These are phyloP conservation scores for Holcopasites calliopsidis DNA, from an alignment of 1,140 invertebrate species.

Conservation along the genomic window DNA sequence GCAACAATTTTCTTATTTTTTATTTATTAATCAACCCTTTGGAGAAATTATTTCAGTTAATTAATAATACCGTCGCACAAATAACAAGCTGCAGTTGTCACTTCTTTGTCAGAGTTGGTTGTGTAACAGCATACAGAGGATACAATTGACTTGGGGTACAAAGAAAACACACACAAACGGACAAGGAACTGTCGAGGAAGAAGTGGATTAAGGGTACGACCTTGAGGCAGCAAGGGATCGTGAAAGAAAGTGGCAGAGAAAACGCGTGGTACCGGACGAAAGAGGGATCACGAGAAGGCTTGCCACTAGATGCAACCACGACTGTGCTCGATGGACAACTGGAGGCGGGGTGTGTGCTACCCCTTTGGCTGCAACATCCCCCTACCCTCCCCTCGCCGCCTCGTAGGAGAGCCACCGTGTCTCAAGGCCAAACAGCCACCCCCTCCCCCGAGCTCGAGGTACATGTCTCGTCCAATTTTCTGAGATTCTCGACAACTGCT, in stretches of 20 bases:
- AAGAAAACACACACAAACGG: too few species aligned
- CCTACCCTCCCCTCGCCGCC: conserved; percentile 40
- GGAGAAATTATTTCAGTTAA: too few species aligned
- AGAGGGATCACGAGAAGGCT: conserved; percentile 18
- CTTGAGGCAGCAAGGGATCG: not conserved
- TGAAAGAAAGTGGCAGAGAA: not conserved
- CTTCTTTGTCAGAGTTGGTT: not conserved
- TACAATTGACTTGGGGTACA: too few species aligned
- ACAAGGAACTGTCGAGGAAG: not conserved
- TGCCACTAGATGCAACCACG: conserved; percentile 49
- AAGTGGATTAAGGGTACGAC: not conserved
- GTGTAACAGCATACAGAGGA: too few species aligned
- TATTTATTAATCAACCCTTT: too few species aligned
- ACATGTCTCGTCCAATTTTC: not conserved
- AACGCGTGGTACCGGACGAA: not conserved
- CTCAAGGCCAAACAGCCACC: conserved; percentile 57
- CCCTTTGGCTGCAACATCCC: conserved; percentile 57
- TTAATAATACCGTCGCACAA: not conserved
- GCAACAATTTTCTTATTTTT: not conserved
- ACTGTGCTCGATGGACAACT: conserved; percentile 64
- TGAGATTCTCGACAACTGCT: too few species aligned
- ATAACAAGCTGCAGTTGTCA: too few species aligned
- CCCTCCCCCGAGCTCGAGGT: not conserved
- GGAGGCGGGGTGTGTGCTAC: conserved; percentile 50
- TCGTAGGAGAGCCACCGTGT: conserved; percentile 27